Base-by-base conservation (phyloP, 2,888 invertebrate species). In the Diarsia dahlii region DNA sequence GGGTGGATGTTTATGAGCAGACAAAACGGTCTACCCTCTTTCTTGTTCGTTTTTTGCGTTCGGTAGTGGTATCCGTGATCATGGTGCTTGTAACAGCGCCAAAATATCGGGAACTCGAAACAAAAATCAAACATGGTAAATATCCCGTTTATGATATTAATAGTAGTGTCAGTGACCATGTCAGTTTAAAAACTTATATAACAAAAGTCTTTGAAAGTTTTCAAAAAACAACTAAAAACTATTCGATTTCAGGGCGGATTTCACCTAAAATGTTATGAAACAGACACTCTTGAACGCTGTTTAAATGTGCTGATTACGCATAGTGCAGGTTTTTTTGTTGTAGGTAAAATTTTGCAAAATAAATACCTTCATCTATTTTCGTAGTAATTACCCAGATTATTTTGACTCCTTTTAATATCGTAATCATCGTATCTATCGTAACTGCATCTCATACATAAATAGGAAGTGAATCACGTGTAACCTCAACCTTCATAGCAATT, bases 401-500 rank as follows among this genome's bases (percentile, higher is more conserved):
- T 48, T 48, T 13, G 12, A 68, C 20, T 39, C 54, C 13, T 39
- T 56, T 45, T 12, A 52, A 46, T 10, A 34, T 20, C 8, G 15
- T 50, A 18, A n/a, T 28, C 20, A 48, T 20, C 3, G 9, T 45
- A 72, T 28, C 1, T 46, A 62, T 74, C 15, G 18, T 46, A 45
- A 56, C 50, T 23, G 3, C 23, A 64, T 48, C 6, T 64, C 12
- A 46, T 34, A 62, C 63, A 62, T 15, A 58, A 66, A 68, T 12
- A 72, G 68, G 77, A 81, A 81, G 52, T 48, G 13, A 67, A 56
- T 45, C 28, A 13, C 54, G 23, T 28, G n/a, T 62, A 60, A 54
- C 58, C 78, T 78, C 54, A 66, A 82, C 82, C 82, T 81, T 63
- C 45, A 28, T n/a, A 52, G 12, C n/a, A 39, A 39, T 39, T 39